A percentile compares a stretch with the other conserved stretches of the same genome.
Evolutionary conservation across 2,797 vertebrate species (phyloP).

Genomic region (Coccyzus lansbergi): DNA sequence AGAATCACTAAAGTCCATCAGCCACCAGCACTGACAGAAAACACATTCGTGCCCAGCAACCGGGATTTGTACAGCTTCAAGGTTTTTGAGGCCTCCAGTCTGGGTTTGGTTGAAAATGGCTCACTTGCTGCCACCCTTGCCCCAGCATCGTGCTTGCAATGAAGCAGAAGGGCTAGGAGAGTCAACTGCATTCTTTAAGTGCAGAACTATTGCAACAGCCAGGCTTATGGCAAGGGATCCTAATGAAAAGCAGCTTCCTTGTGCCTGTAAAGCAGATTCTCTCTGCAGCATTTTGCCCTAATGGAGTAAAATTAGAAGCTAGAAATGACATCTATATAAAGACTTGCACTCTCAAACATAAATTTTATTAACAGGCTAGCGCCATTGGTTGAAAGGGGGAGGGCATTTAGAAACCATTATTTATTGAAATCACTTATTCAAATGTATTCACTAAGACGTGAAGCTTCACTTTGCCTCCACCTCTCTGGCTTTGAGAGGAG

Average conservation of each 20-base stretch:
- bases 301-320: not conserved
- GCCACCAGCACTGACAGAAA: not conserved
- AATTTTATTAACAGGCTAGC: not conserved
- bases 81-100: not conserved
- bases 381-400: not conserved
- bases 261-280: not conserved
- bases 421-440: not conserved
- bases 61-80: not conserved
- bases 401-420: not conserved
- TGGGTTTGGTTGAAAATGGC: not conserved
- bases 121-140: not conserved
- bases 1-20: not conserved
- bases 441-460: not conserved
- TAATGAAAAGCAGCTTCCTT: conserved; percentile 30
- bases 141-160: not conserved
- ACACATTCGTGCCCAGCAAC: not conserved
- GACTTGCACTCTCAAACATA: not conserved
- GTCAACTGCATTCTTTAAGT: not conserved
- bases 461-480: not conserved
- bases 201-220: not conserved
- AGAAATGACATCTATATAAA: not conserved
- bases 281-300: not conserved
- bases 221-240: not conserved
- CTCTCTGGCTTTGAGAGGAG: not conserved
- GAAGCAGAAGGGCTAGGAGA: not conserved